Evolutionary conservation across 2,113 vertebrate genomes (phyloP).

Genomic region (Daubentonia madagascariensis): DNA sequence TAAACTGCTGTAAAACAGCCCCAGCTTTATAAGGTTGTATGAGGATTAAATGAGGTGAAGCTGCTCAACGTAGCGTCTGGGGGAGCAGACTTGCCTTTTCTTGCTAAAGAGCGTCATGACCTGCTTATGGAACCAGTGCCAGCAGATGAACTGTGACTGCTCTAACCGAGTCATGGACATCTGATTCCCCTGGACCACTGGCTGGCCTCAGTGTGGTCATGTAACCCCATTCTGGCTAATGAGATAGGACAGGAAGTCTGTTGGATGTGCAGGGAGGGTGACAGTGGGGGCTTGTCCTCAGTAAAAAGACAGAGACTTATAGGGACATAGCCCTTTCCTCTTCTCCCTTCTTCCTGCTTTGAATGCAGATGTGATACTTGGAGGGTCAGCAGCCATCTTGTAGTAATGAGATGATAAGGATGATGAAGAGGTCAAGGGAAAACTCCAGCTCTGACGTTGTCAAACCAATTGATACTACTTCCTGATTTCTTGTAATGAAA

Average conservation of each 20-base stretch:
- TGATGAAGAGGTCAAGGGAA: neutral
- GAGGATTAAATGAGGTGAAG: neutral
- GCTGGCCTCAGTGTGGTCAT: neutral
- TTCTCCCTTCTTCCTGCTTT: neutral
- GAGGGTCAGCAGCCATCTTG: neutral
- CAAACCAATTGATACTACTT: neutral
- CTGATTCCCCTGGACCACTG: neutral
- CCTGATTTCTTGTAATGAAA: neutral
- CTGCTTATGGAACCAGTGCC: neutral
- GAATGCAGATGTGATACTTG: neutral
- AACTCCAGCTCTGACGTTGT: neutral
- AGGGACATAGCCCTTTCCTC: neutral
- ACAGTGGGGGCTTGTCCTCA: neutral
- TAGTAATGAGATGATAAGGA: neutral
- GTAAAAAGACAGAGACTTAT: neutral
- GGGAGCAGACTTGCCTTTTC: neutral
- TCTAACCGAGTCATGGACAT: neutral
- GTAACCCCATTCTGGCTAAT: neutral
- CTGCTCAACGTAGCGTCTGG: accelerated
- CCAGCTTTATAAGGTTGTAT: neutral
- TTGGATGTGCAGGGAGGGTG: neutral
- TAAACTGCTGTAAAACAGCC: neutral
- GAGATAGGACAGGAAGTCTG: neutral
- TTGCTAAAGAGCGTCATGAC: neutral
- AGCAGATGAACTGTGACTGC: neutral